Conservation (phyloP, 64 coral and sea anemone genomes). For the Orbicella faveolata region DNA sequence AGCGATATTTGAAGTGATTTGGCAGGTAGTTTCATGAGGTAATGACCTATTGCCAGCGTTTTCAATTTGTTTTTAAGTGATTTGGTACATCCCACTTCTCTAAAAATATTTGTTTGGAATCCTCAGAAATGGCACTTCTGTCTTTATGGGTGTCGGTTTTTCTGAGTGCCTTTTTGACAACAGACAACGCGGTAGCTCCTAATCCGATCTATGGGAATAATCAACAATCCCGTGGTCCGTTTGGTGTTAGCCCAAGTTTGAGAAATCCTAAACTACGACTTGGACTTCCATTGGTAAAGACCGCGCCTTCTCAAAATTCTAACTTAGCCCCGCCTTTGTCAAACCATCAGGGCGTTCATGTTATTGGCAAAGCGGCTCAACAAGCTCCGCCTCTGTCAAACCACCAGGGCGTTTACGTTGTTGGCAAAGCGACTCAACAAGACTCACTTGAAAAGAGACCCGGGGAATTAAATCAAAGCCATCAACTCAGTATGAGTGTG, state of each 20-base stretch:
- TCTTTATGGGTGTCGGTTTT: not conserved
- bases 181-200: not conserved
- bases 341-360: not conserved
- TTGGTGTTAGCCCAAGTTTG: not conserved
- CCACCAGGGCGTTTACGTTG: not conserved
- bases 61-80: not conserved
- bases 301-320: not conserved
- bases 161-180: not conserved
- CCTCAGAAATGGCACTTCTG: not conserved
- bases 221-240: not conserved
- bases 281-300: not conserved
- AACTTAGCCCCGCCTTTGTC: not conserved
- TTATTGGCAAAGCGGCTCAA: not conserved
- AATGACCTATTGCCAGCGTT: not conserved
- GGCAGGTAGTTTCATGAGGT: slow-evolving; percentile 3
- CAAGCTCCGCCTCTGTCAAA: not conserved
- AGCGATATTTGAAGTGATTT: not conserved
- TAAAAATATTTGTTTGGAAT: not conserved
- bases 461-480: not conserved
- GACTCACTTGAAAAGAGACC: not conserved
- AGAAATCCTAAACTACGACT: not conserved
- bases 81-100: not conserved
- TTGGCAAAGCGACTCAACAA: not conserved
- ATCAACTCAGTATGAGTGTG: not conserved
- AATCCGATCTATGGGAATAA: not conserved